Evolutionary conservation across 2,888 invertebrate species (phyloP).

Genomic region (Drosophila picticornis): DNA sequence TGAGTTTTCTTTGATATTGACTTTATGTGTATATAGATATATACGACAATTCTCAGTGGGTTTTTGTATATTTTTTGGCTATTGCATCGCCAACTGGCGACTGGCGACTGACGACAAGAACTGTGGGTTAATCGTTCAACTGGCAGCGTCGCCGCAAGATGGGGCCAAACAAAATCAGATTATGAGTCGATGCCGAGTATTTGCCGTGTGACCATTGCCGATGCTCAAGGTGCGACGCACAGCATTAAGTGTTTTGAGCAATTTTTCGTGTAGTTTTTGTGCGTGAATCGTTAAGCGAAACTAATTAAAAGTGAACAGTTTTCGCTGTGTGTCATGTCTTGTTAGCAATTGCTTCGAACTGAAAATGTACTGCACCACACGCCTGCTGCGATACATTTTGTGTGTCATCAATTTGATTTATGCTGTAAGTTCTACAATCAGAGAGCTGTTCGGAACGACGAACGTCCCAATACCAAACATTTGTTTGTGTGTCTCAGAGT

Average conservation of each 20-base stretch:
- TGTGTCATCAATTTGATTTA: conserved; percentile 69
- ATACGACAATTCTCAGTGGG: conserved; percentile 31
- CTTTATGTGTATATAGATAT: conserved; percentile 40
- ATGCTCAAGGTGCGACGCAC: conserved; percentile 64
- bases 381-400: conserved; percentile 65
- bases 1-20: conserved; percentile 58
- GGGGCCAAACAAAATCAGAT: conserved; percentile 68
- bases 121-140: conserved; percentile 64
- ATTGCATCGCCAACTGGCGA: conserved; percentile 58
- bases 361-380: conserved; percentile 72
- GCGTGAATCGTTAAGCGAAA: conserved; percentile 16
- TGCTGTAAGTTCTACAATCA: conserved; percentile 63
- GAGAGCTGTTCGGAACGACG: background rate
- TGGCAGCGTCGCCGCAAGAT: conserved; percentile 55
- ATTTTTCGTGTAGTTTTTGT: conserved; percentile 8
- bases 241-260: conserved; percentile 21
- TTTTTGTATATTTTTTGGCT: conserved; percentile 51
- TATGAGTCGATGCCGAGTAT: conserved; percentile 64
- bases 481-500: background rate
- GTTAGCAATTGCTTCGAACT: conserved; percentile 17
- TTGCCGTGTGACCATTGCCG: conserved; percentile 65
- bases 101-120: conserved; percentile 39
- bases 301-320: conserved; percentile 29
- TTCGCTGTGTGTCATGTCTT: conserved; percentile 37
- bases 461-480: background rate